Percentiles rank a stretch among this genome's conserved stretches.
phyloP scores from a whole-genome alignment of 2,113 vertebrate species.

The Grantiella picta region DNA sequence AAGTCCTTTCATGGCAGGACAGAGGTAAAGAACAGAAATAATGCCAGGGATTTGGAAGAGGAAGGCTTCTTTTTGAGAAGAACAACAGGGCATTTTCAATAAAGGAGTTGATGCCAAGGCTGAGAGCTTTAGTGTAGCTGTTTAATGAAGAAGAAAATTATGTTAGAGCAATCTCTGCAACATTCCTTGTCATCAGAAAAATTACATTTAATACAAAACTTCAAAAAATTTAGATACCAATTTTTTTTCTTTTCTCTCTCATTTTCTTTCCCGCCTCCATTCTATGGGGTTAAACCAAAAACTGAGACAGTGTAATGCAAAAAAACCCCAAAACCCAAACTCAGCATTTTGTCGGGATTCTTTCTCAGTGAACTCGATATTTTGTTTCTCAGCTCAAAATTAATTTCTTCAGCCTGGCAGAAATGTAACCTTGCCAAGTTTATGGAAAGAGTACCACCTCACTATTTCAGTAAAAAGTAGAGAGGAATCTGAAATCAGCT shows the following conservation, averaged over 20 bases:
- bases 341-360: neutral
- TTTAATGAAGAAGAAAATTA: neutral
- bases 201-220: neutral
- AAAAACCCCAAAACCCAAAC: neutral
- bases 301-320: neutral
- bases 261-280: rapidly evolving
- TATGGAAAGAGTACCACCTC: neutral
- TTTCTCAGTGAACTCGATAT: neutral
- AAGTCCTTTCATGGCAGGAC: neutral
- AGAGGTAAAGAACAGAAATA: neutral
- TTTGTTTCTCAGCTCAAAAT: neutral
- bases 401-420: neutral
- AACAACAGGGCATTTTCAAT: neutral
- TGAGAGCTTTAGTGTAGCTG: neutral
- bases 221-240: neutral
- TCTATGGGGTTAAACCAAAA: neutral
- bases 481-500: neutral
- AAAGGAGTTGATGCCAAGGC: neutral
- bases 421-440: neutral
- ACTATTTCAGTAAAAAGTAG: neutral
- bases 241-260: too few species aligned
- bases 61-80: neutral
- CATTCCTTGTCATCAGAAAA: neutral
- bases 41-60: neutral
- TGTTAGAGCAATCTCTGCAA: neutral